phyloP scores from a whole-genome alignment of 2,113 vertebrate genomes.

The Colistium nudipinnis region DNA sequence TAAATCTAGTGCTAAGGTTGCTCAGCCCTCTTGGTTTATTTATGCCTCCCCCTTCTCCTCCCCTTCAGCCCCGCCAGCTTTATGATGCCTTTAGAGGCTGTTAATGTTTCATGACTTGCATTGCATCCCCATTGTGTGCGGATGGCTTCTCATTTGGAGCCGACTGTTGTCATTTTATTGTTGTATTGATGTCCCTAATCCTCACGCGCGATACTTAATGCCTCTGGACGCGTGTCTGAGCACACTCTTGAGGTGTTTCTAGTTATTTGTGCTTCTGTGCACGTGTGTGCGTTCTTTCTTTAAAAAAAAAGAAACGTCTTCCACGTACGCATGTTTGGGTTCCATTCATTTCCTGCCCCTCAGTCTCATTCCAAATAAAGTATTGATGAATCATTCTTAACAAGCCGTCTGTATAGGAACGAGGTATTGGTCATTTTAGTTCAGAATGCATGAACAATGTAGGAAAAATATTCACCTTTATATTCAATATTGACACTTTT shows the following conservation, averaged over 20 bases:
- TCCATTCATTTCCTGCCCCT: constrained; percentile 41
- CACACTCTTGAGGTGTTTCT: background rate
- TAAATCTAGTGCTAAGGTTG: constrained; percentile 73
- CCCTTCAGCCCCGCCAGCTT: constrained; percentile 57
- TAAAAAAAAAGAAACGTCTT: constrained; percentile 28
- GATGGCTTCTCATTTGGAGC: constrained; percentile 60
- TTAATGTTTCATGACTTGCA: constrained; percentile 77
- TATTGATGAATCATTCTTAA: constrained; percentile 61
- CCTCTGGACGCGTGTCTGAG: background rate
- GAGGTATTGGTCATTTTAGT: background rate
- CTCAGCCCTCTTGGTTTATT: constrained; percentile 70
- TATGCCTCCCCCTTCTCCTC: constrained; percentile 58
- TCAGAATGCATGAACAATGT: background rate
- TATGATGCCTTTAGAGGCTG: constrained; percentile 67
- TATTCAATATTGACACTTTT: background rate
- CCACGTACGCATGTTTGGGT: constrained; percentile 17
- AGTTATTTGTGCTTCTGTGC: constrained; percentile 13
- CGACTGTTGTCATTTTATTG: constrained; percentile 63
- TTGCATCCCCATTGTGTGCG: constrained; percentile 51
- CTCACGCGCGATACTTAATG: constrained; percentile 34
- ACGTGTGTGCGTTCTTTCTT: background rate
- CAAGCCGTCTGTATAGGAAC: background rate
- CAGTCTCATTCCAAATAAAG: constrained; percentile 60
- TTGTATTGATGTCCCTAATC: constrained; percentile 51
- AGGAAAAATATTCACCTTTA: background rate